Base-by-base conservation (phyloP, 2,113 vertebrate species). In the Reinhardtius hippoglossoides region DNA sequence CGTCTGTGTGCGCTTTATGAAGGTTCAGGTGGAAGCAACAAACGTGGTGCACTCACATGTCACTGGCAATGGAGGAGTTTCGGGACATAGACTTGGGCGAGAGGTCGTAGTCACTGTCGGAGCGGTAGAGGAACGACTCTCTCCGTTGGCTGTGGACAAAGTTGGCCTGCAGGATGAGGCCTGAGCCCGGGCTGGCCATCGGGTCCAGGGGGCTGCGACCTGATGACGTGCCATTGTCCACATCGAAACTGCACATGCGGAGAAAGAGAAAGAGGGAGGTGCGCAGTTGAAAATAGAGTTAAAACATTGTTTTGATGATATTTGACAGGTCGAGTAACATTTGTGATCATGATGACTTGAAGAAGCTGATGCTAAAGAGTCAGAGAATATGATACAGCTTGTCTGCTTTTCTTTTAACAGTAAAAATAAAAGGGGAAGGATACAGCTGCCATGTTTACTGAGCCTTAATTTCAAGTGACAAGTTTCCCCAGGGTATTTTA, bases 31-130 rank as follows among this genome's bases (percentile, higher is more conserved):
- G 15, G 12, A 70, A 54, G n/a, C 31, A 62, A 37, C 60, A 65
- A 26, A 68, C 18, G 40, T 42, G 2, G 5, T 18, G 20, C 44
- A 86, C 91, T 99, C 88, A 99, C 98, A 99, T 98, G 90, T 99
- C 98, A 91, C 97, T 99, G 90, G 98, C 98, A 78, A 99, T 99
- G 91, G 98, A 99, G 94, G 98, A 99, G 94, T 99, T 99, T 78
- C 98, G 95, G 83, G 97, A 99, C 97, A 99, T 98, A 54, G 97
- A 98, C 92, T 99, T 99, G 75, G 98, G 97, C 60, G 98, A 99
- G 81, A 99, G 96, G 92, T 99, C 97, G 92, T 98, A 99, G 91
- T 99, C 97, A 0, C 97, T 98, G 94, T 99, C 98, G 0, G 98
- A 99, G 73, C 98, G 96, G 88, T 99, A 99, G 67, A 99, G 94